Evolutionary conservation across 2,797 vertebrate species (phyloP), one percentile per base, ranked within the genome.

Genomic region (Enteromius argenteus): DNA sequence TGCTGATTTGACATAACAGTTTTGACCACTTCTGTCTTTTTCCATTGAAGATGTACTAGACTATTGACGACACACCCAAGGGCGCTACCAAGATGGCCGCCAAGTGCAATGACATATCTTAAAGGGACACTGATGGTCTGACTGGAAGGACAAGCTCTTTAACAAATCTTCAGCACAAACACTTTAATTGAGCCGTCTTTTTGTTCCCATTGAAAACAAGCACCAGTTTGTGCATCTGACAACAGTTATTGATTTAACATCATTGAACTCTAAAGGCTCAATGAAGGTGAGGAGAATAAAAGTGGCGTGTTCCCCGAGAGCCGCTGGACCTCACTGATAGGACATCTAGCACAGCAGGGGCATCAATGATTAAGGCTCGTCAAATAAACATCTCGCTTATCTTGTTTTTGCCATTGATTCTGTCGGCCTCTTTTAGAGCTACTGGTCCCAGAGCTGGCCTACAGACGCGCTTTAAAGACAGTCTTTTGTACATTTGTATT

Each of bases 381-480:
- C 86, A 75, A 89, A 89, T 89, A 88, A 86, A 88, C 85, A 85
- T 84, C 80, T 85, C 2, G 62, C 85, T 88, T 84, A 86, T 83
- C 87, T 83, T 80, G 77, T 80, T 81, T 84, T 83, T 79, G 68
- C 19, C 74, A 87, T 87, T 71, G 83, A 84, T 81, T 85, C 66
- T 44, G 84, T 81, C 74, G 10, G 79, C 64, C 49, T 56, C 64
- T 75, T 68, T 71, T 77, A 84, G 9, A 84, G 75, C 74, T 9
- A n/a, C 67, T 58, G 19, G 39, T 79, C 75, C 62, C 35, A 39
- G 6, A 66, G 32, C 49, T 35, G 42, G 72, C 30, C 60, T 21
- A 39, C 62, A 23, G 30, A 68, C 30, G 6, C 6, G 0, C 35
- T 44, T 75, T 67, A n/a, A 56, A 11, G 62, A 44, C 23, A 42